Evolutionary conservation across 2,888 invertebrate species (phyloP).

Genomic region (Bombylius major): DNA sequence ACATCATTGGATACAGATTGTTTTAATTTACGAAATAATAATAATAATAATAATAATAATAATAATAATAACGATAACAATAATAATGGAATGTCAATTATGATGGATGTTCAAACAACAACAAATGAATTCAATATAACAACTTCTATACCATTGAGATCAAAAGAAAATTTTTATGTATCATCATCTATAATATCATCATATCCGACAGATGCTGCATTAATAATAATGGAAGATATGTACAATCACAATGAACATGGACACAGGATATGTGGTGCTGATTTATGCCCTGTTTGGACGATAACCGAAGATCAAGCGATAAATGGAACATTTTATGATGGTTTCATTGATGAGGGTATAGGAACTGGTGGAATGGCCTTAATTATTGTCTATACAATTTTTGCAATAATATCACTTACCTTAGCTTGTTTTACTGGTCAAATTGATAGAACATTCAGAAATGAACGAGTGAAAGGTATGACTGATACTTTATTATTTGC

Average conservation of each 20-base stretch:
- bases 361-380: constrained; percentile 26
- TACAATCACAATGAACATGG: constrained; percentile 43
- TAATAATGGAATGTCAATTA: neutral
- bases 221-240: constrained; percentile 33
- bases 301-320: constrained; percentile 12
- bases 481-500: constrained; percentile 47
- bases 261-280: constrained; percentile 45
- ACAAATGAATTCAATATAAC: neutral
- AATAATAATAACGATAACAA: neutral
- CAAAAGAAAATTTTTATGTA: neutral
- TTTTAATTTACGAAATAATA: constrained; percentile 7
- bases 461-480: constrained; percentile 41
- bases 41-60: neutral
- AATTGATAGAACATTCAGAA: constrained; percentile 25
- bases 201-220: constrained; percentile 3
- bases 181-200: neutral
- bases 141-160: too few relatives aligned
- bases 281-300: constrained; percentile 40
- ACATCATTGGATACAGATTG: constrained; percentile 30
- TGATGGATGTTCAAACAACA: neutral
- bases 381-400: constrained; percentile 32
- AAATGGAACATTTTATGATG: constrained; percentile 22
- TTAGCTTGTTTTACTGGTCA: constrained; percentile 39
- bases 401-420: constrained; percentile 37
- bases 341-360: constrained; percentile 26